Percentiles rank a stretch among this genome's conserved stretches.
phyloP scores from a whole-genome alignment of 2,113 vertebrate species.

The Coptodon bakossiorum region DNA sequence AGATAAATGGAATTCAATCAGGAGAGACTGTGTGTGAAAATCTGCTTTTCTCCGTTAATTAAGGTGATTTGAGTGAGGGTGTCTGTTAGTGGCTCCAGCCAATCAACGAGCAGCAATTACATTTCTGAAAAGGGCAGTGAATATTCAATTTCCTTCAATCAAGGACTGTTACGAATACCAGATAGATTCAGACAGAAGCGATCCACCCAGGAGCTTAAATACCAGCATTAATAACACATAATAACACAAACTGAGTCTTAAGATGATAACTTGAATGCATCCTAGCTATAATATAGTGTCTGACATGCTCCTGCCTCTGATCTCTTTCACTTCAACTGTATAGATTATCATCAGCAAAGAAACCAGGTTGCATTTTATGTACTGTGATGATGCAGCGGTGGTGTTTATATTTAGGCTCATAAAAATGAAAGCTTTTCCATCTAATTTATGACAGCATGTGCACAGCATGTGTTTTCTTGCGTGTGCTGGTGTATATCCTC shows the following conservation, averaged over 20 bases:
- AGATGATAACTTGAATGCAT: not conserved
- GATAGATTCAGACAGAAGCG: not conserved
- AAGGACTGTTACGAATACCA: not conserved
- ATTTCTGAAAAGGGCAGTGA: slow-evolving; percentile 10
- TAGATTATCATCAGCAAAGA: not conserved
- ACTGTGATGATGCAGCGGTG: not conserved
- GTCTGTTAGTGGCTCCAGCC: not conserved
- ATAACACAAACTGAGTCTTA: not conserved
- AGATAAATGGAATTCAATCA: slow-evolving; percentile 42
- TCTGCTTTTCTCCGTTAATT: slow-evolving; percentile 37
- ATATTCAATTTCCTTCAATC: slow-evolving; percentile 20
- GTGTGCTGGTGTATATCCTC: not conserved
- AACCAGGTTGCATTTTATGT: not conserved
- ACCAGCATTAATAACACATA: not conserved
- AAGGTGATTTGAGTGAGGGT: slow-evolving; percentile 8
- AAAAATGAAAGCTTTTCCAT: slow-evolving; percentile 22
- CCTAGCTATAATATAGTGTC: not conserved
- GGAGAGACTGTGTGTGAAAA: slow-evolving; percentile 3
- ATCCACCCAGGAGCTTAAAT: not conserved
- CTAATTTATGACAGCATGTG: slow-evolving; percentile 4
- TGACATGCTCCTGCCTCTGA: not conserved
- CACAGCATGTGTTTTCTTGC: slow-evolving; percentile 4
- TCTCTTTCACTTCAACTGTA: not conserved
- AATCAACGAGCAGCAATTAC: slow-evolving; percentile 32
- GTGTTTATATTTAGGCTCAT: not conserved